Conservation (phyloP, 2,113 vertebrate genomes). For the Irena cyanogastra region DNA sequence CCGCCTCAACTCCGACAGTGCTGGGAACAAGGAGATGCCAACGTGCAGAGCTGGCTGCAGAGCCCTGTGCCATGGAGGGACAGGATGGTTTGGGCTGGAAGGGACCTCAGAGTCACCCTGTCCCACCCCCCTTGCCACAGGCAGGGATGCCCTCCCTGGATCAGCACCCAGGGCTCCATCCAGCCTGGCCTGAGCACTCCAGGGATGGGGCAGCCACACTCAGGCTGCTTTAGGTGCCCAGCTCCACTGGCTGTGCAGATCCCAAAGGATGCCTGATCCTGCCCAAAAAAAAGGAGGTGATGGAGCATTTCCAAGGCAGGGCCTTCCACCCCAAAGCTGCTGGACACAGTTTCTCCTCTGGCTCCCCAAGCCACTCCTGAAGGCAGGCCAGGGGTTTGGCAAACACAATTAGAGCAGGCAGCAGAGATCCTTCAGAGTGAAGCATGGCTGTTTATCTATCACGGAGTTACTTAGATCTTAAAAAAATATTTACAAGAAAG, state of each 20-base stretch:
- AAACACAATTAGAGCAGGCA: background rate
- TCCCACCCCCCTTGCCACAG: background rate
- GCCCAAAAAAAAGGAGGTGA: background rate
- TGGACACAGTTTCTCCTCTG: background rate
- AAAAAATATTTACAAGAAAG: constrained; percentile 57
- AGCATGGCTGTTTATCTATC: constrained; percentile 11
- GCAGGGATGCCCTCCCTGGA: background rate
- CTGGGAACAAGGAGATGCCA: background rate
- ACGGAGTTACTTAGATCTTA: constrained; percentile 11
- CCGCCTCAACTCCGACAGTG: no score
- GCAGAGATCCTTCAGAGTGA: background rate
- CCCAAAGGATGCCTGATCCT: rapidly evolving
- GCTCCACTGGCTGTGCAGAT: background rate
- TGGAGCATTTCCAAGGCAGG: background rate
- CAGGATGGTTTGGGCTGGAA: background rate
- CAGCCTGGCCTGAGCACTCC: background rate
- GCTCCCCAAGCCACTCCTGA: background rate
- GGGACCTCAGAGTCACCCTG: background rate
- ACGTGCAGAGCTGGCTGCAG: rapidly evolving
- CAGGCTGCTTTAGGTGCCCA: background rate
- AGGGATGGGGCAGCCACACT: background rate
- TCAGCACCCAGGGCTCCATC: background rate
- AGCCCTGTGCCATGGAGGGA: rapidly evolving
- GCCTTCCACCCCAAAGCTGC: background rate
- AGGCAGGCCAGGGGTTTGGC: background rate